Conservation (phyloP, 2,888 invertebrate species). For the Hofmannophila pseudospretella region DNA sequence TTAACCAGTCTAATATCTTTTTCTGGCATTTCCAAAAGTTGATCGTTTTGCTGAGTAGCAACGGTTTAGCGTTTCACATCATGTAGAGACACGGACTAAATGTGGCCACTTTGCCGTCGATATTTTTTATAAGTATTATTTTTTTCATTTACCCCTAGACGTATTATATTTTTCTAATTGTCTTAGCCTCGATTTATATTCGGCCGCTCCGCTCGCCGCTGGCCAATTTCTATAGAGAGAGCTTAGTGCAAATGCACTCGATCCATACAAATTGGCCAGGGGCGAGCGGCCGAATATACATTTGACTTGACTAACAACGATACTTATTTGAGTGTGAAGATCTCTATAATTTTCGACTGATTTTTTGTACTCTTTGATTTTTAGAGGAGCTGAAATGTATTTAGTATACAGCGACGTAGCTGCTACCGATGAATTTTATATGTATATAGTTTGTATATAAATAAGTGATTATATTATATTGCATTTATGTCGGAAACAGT, state of each 20-base stretch:
- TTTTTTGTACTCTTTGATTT: conserved; percentile 27
- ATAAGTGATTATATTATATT: conserved; percentile 13
- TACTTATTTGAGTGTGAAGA: conserved; percentile 34
- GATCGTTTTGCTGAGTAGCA: no score
- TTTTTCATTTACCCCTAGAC: not conserved
- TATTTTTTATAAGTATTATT: conserved; percentile 1
- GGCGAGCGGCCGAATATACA: no score
- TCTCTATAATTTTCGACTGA: conserved; percentile 58
- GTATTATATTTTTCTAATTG: conserved; percentile 37
- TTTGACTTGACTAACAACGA: conserved; percentile 44
- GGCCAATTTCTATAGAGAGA: no score
- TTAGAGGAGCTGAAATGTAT: conserved; percentile 3
- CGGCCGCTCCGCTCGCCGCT: no score
- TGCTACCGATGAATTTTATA: conserved; percentile 24
- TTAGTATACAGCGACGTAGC: conserved; percentile 20
- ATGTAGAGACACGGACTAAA: no score
- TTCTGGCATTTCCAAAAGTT: no score
- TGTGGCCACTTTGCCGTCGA: not conserved
- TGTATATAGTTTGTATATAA: conserved; percentile 43
- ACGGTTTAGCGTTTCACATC: no score
- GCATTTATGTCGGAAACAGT: no score
- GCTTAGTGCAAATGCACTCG: no score
- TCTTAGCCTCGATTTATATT: no score
- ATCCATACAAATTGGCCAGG: no score
- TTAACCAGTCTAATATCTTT: no score